Conservation (phyloP, 2,113 vertebrate genomes). For the Microtus ochrogaster region DNA sequence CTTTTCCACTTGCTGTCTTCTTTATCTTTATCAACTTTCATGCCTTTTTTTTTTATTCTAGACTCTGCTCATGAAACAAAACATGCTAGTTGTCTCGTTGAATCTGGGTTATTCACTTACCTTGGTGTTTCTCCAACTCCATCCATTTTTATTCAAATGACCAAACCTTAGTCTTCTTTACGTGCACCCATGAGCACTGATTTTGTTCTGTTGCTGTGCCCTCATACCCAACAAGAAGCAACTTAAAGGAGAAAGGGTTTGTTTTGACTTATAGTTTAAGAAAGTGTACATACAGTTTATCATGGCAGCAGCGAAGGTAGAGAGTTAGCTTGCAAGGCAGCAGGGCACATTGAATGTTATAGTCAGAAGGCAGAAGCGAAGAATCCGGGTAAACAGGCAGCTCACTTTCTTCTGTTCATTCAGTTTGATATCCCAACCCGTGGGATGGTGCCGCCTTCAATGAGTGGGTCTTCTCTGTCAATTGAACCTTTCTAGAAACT, state of each 20-base stretch:
- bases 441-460: not conserved
- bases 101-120: not conserved
- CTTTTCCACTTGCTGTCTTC: not conserved
- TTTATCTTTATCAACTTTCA: not conserved
- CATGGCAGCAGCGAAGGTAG: not conserved
- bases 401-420: not conserved
- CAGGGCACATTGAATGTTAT: not conserved
- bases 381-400: not conserved
- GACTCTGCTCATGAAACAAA: not conserved
- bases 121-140: not conserved
- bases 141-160: not conserved
- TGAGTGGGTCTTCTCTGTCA: not conserved
- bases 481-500: not conserved
- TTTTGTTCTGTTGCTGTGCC: not conserved
- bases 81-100: not conserved
- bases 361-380: not conserved
- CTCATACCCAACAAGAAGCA: not conserved
- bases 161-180: not conserved
- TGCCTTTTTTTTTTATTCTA: not conserved
- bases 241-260: not conserved
- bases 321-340: not conserved
- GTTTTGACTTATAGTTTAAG: not conserved
- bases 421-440: not conserved
- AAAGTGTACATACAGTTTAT: too few species aligned
- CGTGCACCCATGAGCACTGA: not conserved